These are phyloP conservation scores for Halisarca cf. caerulea DNA, from an alignment of 37 sponge, comb jelly and placozoan species.

Conservation along the genomic window DNA sequence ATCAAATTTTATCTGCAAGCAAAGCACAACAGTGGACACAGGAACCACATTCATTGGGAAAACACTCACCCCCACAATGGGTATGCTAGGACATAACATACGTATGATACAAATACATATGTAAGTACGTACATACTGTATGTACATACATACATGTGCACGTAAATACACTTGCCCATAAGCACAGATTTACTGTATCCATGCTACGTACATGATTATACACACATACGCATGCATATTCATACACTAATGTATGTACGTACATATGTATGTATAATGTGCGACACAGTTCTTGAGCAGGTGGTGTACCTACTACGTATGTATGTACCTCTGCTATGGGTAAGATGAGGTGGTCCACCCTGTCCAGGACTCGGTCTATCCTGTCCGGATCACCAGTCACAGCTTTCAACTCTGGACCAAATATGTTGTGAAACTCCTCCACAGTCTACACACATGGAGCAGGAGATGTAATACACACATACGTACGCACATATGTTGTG, in stretches of 20 bases:
- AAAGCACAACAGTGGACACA: neutral
- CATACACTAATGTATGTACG: neutral
- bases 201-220: no score
- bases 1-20: slow-evolving; percentile 74
- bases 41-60: neutral
- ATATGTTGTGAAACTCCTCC: slow-evolving; percentile 98
- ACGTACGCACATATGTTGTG: slow-evolving; percentile 99
- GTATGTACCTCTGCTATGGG: slow-evolving; percentile 59
- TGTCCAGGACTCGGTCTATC: slow-evolving; percentile 80
- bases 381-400: slow-evolving; percentile 93
- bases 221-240: neutral
- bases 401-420: slow-evolving; percentile 98
- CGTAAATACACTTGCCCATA: neutral
- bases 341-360: slow-evolving; percentile 77
- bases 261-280: neutral
- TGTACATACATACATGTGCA: neutral
- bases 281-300: no score
- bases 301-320: neutral
- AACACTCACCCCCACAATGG: neutral
- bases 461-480: neutral
- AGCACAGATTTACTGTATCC: neutral
- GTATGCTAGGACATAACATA: no score
- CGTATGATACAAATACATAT: slow-evolving; percentile 12
- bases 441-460: slow-evolving; percentile 60
- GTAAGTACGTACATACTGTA: neutral